These are phyloP conservation scores for Crotalus horridus DNA, from an alignment of 2,113 vertebrate genomes.

Conservation along the genomic window DNA sequence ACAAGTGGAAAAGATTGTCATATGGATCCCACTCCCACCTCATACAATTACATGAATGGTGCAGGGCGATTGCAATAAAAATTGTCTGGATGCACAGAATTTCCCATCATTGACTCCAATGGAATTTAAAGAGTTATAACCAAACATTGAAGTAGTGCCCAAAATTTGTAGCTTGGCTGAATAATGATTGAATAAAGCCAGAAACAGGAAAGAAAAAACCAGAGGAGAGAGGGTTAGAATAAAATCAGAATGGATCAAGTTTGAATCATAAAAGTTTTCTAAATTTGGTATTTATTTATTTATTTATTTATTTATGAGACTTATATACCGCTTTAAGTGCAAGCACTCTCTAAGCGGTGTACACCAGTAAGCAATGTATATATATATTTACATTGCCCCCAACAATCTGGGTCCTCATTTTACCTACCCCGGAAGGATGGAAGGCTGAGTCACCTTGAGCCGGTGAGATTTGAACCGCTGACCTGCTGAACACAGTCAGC, in stretches of 20 bases:
- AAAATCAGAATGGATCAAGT: neutral
- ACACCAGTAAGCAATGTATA: no score
- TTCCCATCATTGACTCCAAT: neutral
- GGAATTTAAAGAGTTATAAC: neutral
- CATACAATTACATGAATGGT: neutral
- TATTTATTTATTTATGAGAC: no score
- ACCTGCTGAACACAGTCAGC: no score
- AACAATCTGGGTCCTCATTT: no score
- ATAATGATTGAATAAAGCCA: neutral
- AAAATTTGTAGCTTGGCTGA: neutral
- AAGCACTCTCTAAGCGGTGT: no score
- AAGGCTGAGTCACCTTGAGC: no score
- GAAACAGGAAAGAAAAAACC: neutral
- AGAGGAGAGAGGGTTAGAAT: neutral
- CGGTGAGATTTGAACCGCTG: no score
- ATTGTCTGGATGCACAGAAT: neutral
- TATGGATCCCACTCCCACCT: neutral
- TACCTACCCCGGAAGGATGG: no score
- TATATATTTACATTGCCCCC: no score
- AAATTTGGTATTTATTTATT: neutral
- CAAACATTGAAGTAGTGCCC: neutral
- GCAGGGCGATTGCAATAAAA: neutral
- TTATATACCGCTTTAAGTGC: no score
- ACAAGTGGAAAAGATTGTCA: neutral
- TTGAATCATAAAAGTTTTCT: neutral